These are phyloP conservation scores for Chrysaora quinquecirrha DNA, from an alignment of 30 jellyfish, hydroid and myxozoan species.

Conservation along the genomic window DNA sequence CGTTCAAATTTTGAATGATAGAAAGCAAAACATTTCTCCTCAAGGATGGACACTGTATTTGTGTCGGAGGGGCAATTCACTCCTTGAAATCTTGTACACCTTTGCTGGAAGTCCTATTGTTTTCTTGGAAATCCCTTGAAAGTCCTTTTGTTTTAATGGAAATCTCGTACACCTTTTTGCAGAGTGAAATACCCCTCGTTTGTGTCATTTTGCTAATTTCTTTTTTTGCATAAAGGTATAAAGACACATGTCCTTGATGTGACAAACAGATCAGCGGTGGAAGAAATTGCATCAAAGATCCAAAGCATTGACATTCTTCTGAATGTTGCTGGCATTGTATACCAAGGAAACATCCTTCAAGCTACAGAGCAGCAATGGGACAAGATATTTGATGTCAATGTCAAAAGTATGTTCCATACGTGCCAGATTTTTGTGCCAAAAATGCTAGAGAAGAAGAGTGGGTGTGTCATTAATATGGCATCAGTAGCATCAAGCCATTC, in stretches of 20 bases:
- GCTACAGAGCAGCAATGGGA: slow-evolving; percentile 69
- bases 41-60: too few relatives aligned
- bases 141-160: too few relatives aligned
- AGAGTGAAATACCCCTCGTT: too few relatives aligned
- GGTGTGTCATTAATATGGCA: slow-evolving; percentile 70
- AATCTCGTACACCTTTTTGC: too few relatives aligned
- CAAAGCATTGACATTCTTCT: slow-evolving; percentile 62
- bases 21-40: too few relatives aligned
- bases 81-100: too few relatives aligned
- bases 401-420: slow-evolving; percentile 60
- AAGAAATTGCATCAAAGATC: slow-evolving; percentile 34
- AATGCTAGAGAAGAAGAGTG: slow-evolving; percentile 61
- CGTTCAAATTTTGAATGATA: too few relatives aligned
- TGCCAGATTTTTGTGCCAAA: slow-evolving; percentile 69
- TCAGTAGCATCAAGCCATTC: slow-evolving; percentile 75
- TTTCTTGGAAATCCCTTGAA: too few relatives aligned
- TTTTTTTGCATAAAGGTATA: slow-evolving; percentile 36
- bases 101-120: too few relatives aligned
- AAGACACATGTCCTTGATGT: slow-evolving; percentile 53
- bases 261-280: slow-evolving; percentile 48
- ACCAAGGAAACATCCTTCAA: slow-evolving; percentile 45
- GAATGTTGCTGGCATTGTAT: slow-evolving; percentile 76
- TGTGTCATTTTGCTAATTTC: too few relatives aligned
- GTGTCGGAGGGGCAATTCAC: too few relatives aligned
- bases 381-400: slow-evolving; percentile 61